Base-by-base conservation (phyloP, 2,113 vertebrate genomes). In the Crotophaga sulcirostris region DNA sequence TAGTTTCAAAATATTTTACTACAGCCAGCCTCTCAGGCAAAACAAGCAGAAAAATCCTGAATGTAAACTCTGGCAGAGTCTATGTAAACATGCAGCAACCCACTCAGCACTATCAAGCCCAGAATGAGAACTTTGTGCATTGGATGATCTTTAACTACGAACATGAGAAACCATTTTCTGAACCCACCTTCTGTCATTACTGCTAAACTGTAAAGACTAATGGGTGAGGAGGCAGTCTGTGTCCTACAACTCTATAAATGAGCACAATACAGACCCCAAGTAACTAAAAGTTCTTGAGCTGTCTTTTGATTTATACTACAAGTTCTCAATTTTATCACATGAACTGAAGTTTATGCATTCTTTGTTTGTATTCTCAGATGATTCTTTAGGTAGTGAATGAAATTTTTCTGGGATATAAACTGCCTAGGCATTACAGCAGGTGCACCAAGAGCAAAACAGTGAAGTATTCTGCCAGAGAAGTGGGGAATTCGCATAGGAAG, bases 221-320 rank as follows among this genome's bases (percentile, higher is more conserved):
- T 0, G 3, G 18, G 28, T 1, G 1, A 26, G 31, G 11, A 8
- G 42, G 36, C 84, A 56, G 16, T 33, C 60, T 33, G 45, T 62
- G 42, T 36, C 36, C 38, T 26, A 49, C 16, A 58, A 78, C 20
- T 24, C 31, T 31, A 21, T 3, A 49, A 55, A 56, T 3, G 36
- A 47, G 11, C 62, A 38, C 33, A 52, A 16, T 6, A 59, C 0
- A 64, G 29, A 79, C 6, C 14, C 24, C 58, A 79, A 79, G 42
- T 13, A 40, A 68, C 28, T 54, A 16, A 25, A 87, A 76, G 42
- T 44, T 92, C 21, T 80, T 69, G 44, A 86, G n/a, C 45, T 87
- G 36, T 29, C 21, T 88, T 89, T 73, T 67, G 29, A 60, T 12
- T 77, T 54, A 16, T 1, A 34, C 9, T 15, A 31, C 2, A 16